A percentile compares a stretch with the other conserved stretches of the same genome.
These are phyloP conservation scores for Mystacides longicornis DNA, from an alignment of 2,888 invertebrate species.

Conservation along the genomic window DNA sequence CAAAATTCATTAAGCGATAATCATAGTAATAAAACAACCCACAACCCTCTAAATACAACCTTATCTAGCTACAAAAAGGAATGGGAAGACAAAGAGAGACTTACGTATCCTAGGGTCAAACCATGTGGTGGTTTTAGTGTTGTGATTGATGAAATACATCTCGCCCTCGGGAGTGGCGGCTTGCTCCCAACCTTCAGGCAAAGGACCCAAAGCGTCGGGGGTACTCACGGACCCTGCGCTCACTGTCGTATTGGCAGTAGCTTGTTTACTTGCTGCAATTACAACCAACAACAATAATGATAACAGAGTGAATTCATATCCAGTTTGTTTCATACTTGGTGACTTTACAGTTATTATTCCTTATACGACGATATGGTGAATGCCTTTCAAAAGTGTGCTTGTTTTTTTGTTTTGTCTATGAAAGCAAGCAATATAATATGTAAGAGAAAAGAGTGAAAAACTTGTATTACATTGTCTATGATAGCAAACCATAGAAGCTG, in stretches of 20 bases:
- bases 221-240: constrained; percentile 24
- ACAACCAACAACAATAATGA: background rate
- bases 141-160: constrained; percentile 86
- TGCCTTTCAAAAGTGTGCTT: too few species aligned
- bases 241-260: constrained; percentile 10
- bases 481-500: too few species aligned
- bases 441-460: too few species aligned
- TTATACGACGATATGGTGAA: too few species aligned
- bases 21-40: background rate
- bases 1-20: too few species aligned
- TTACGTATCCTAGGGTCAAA: constrained; percentile 97
- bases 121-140: constrained; percentile 93
- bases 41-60: background rate
- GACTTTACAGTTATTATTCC: too few species aligned
- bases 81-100: constrained; percentile 36
- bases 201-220: constrained; percentile 59
- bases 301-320: background rate
- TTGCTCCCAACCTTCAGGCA: constrained; percentile 86
- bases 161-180: constrained; percentile 79
- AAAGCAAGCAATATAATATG: too few species aligned
- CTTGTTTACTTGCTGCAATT: background rate
- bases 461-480: too few species aligned
- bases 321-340: too few species aligned
- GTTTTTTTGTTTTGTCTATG: too few species aligned
- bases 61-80: constrained; percentile 1